Evolutionary conservation across 2,888 invertebrate species (phyloP).

Genomic region (Fragum whitleyi): DNA sequence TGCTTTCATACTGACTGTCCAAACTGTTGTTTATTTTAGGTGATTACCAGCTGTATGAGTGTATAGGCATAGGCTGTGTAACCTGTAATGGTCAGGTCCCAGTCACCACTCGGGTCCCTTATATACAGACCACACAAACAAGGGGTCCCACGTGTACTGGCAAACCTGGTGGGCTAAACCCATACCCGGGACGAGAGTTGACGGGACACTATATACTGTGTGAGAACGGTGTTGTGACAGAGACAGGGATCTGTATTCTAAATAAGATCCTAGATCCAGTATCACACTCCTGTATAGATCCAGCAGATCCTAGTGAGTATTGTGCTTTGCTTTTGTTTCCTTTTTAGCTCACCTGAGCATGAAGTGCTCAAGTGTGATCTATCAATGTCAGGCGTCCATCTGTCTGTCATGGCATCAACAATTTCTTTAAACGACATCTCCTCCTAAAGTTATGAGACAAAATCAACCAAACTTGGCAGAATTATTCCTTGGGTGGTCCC

Average conservation of each 20-base stretch:
- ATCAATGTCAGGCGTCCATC: too few relatives aligned
- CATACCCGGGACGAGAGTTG: slow-evolving; percentile 61
- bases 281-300: slow-evolving; percentile 48
- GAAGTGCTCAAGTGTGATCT: neutral
- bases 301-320: slow-evolving; percentile 54
- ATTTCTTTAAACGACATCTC: too few relatives aligned
- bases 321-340: too few relatives aligned
- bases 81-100: slow-evolving; percentile 35
- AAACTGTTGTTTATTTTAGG: too few relatives aligned
- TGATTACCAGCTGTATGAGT: slow-evolving; percentile 59
- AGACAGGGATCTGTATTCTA: slow-evolving; percentile 61
- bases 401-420: too few relatives aligned
- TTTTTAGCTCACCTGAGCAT: neutral
- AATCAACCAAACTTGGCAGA: too few relatives aligned
- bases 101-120: slow-evolving; percentile 8
- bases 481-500: too few relatives aligned
- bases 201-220: slow-evolving; percentile 66
- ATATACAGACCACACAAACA: neutral
- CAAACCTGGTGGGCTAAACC: slow-evolving; percentile 63
- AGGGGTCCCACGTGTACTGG: slow-evolving; percentile 49
- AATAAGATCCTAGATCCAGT: slow-evolving; percentile 60
- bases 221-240: slow-evolving; percentile 52
- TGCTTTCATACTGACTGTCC: too few relatives aligned
- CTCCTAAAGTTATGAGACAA: too few relatives aligned
- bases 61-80: slow-evolving; percentile 53